Base-by-base conservation (phyloP, 2,797 vertebrate genomes). In the Pachyuromys duprasi region DNA sequence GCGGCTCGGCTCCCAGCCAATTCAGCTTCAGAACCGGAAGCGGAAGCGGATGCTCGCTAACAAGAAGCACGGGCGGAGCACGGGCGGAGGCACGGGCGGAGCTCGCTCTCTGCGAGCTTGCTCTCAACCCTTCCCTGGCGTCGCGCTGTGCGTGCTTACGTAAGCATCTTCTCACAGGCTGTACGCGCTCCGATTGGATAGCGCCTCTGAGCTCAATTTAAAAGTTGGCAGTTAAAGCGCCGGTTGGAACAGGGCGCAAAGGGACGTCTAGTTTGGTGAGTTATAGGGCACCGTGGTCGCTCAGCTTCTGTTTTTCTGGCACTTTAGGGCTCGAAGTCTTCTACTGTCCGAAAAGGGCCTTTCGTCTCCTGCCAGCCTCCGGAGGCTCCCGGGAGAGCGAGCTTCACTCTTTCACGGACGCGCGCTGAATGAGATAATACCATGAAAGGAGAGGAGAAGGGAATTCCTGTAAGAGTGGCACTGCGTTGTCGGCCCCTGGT, bases 401-500 rank as follows among this genome's bases (percentile, higher is more conserved):
- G 57, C 36, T 28, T 53, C 74, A 49, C 24, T 13, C 6, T 9
- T 9, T 0, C 49, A 0, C 9, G 70, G 82, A 90, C 67, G 18
- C 84, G 53, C 72, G 84, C 62, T 31, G 84, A 18, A 15, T 57
- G 55, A 67, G 60, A 45, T 45, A 98, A 93, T 60, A 99, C 99
- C 99, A 97, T 97, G 87, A 98, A 98, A 79, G 99, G 99, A 60
- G 99, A 99, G 0, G 99, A 96, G 6, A 99, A 99, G 75, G 99
- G 91, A 11, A 99, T 99, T 96, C 99, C 99, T 0, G 99, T 99
- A 89, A 98, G 99, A 9, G 99, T 99, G 91, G 99, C 99, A 5
- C 97, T 99, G 93, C 98, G 99, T 24, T 99, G 99, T 98, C 99
- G 99, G 0, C 99, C 99, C 0, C 94, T 99, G 93, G 99, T 99